These are phyloP conservation scores for Nannospalax galili DNA, from an alignment of 2,113 vertebrate species.

Conservation along the genomic window DNA sequence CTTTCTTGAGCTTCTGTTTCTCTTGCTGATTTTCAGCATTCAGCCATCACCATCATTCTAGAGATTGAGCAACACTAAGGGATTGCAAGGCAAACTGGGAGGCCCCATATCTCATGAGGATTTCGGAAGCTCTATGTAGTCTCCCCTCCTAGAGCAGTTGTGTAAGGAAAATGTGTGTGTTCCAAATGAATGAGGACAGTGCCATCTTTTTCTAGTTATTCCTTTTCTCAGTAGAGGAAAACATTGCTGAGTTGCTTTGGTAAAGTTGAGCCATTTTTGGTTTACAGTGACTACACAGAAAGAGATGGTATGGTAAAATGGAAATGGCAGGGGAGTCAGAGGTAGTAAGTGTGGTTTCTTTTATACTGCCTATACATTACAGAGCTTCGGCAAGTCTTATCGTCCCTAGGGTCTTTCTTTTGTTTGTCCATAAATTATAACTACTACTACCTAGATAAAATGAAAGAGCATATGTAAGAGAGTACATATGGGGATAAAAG, in stretches of 20 bases:
- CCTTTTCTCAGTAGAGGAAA: neutral
- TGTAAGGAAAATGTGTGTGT: neutral
- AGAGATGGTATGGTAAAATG: neutral
- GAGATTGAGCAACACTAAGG: neutral
- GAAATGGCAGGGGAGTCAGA: neutral
- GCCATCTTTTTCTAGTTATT: neutral
- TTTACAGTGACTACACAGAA: neutral
- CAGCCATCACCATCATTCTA: neutral
- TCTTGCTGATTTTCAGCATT: neutral
- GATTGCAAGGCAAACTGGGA: neutral
- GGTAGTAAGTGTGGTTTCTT: neutral
- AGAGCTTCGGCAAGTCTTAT: neutral
- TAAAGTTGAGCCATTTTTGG: neutral
- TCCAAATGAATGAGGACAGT: neutral
- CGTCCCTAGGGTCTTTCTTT: neutral
- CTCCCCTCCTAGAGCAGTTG: neutral
- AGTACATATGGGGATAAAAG: neutral
- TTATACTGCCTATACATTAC: neutral
- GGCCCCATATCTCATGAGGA: neutral
- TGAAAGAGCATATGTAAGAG: neutral
- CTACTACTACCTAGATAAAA: neutral
- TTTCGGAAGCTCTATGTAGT: neutral
- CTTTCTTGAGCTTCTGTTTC: neutral
- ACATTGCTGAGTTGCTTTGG: neutral
- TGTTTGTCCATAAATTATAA: neutral